A percentile compares a stretch with the other conserved stretches of the same genome.
Conservation (phyloP, 2,797 vertebrate genomes). For the Sebastiscus tertius region DNA sequence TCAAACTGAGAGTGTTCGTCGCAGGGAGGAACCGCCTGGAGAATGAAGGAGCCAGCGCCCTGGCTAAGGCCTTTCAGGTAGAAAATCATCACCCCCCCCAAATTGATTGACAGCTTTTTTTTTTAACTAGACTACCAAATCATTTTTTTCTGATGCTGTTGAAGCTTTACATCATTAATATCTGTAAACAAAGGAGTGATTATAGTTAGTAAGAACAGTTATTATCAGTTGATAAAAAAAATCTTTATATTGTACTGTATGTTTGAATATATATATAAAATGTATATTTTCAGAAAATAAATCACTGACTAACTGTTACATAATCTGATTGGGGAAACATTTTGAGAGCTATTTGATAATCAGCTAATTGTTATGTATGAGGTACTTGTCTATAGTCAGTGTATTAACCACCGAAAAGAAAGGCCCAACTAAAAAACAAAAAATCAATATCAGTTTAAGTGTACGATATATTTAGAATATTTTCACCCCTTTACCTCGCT, state of each 20-base stretch:
- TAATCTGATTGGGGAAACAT: no score
- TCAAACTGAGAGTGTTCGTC: slow-evolving; percentile 91
- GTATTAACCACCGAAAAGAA: no score
- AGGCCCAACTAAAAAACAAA: no score
- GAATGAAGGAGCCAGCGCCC: slow-evolving; percentile 92
- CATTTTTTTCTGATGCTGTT: background rate
- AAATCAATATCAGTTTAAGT: no score
- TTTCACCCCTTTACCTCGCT: no score
- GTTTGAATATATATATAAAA: no score
- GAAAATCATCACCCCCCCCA: background rate
- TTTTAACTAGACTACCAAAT: background rate
- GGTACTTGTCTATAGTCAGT: no score
- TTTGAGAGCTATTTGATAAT: background rate
- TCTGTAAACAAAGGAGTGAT: no score
- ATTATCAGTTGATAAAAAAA: background rate
- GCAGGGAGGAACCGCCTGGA: slow-evolving; percentile 97
- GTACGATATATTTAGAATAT: no score
- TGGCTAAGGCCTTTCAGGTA: slow-evolving; percentile 95
- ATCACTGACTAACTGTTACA: no score
- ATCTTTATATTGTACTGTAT: background rate
- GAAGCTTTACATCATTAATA: background rate
- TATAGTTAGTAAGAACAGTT: background rate
- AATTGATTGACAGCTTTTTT: background rate
- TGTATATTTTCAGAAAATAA: no score
- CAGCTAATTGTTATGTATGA: background rate